phyloP scores from a whole-genome alignment of 2,113 vertebrate species.

The Colius striatus region DNA sequence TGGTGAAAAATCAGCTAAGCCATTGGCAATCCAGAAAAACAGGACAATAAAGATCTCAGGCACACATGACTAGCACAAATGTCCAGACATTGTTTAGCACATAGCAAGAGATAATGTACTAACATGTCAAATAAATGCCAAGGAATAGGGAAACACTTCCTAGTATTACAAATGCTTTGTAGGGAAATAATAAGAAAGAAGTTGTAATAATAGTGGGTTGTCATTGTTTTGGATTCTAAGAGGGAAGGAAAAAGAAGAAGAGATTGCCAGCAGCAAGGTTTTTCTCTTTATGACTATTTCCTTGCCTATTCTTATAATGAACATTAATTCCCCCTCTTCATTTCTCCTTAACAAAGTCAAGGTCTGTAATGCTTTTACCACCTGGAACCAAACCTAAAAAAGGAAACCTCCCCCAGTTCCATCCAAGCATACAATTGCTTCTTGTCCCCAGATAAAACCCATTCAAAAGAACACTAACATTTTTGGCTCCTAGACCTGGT shows the following conservation, averaged over 20 bases:
- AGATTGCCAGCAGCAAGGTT: background rate
- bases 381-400: background rate
- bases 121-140: background rate
- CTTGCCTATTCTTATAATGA: background rate
- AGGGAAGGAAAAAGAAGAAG: too few species aligned
- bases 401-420: background rate
- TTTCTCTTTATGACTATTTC: background rate
- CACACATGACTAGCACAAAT: background rate
- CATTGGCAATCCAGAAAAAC: background rate
- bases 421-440: background rate
- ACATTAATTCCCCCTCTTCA: background rate
- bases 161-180: background rate
- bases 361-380: background rate
- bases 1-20: background rate
- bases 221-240: too few species aligned
- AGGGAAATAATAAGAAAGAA: background rate
- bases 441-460: background rate
- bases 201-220: too few species aligned
- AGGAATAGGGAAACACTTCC: background rate
- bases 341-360: background rate
- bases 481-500: background rate
- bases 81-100: background rate
- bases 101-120: background rate
- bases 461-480: background rate
- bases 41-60: accelerated